Evolutionary conservation across 1,140 invertebrate species (phyloP).

Genomic region (Penaeus vannamei): DNA sequence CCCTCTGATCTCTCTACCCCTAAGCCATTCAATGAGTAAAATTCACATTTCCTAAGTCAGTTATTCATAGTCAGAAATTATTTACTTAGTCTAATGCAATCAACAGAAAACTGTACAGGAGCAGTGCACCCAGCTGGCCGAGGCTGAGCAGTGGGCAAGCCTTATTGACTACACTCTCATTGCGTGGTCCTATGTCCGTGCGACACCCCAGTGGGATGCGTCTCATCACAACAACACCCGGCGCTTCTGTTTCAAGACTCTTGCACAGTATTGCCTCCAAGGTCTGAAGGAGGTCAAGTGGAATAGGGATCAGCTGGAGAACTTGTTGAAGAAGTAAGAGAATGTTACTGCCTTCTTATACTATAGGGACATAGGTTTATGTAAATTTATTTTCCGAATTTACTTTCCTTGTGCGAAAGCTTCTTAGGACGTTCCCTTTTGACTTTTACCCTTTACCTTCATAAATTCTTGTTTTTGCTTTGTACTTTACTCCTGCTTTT

Average conservation of each 20-base stretch:
- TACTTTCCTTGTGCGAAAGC: too few relatives aligned
- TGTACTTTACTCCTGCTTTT: too few relatives aligned
- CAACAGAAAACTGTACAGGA: slow-evolving; percentile 45
- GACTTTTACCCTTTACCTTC: too few relatives aligned
- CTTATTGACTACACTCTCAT: slow-evolving; percentile 48
- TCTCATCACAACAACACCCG: slow-evolving; percentile 49
- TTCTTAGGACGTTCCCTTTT: too few relatives aligned
- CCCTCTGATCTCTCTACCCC: too few relatives aligned
- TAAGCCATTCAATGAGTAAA: too few relatives aligned
- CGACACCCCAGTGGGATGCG: slow-evolving; percentile 55
- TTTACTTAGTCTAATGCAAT: background rate
- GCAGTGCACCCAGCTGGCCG: slow-evolving; percentile 47
- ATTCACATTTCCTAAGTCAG: too few relatives aligned
- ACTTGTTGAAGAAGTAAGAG: slow-evolving; percentile 53
- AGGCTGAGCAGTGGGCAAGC: slow-evolving; percentile 60
- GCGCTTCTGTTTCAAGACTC: slow-evolving; percentile 43
- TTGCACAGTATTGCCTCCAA: slow-evolving; percentile 49
- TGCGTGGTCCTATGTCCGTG: slow-evolving; percentile 56
- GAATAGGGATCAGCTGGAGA: slow-evolving; percentile 44
- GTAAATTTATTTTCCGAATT: too few relatives aligned
- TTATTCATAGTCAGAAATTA: too few relatives aligned
- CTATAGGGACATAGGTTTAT: too few relatives aligned
- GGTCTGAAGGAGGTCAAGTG: slow-evolving; percentile 46
- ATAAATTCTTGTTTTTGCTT: too few relatives aligned
- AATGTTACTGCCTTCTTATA: too few relatives aligned